Evolutionary conservation across 2,113 vertebrate species (phyloP).

Genomic region (Brachypodius melanocephalos): DNA sequence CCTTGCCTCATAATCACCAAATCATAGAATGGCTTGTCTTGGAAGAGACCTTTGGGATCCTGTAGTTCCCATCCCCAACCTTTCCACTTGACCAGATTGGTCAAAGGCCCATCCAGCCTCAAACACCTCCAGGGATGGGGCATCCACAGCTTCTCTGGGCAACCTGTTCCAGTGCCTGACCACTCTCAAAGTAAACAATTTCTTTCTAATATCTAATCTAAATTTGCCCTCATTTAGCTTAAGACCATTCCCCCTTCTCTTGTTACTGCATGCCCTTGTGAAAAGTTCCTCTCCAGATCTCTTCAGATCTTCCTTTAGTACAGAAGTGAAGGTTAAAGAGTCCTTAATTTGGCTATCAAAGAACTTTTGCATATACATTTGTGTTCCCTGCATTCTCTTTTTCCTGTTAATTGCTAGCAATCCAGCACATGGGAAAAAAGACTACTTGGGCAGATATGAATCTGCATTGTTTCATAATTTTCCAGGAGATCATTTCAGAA

Average conservation of each 20-base stretch:
- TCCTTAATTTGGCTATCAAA: not conserved
- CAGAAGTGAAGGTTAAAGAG: not conserved
- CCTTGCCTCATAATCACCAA: not conserved
- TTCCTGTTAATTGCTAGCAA: not conserved
- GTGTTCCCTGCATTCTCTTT: not conserved
- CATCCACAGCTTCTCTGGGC: not conserved
- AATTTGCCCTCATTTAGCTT: not conserved
- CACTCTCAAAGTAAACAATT: not conserved
- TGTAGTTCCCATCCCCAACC: not conserved
- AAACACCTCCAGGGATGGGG: not conserved
- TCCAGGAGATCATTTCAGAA: not conserved
- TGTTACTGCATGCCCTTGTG: not conserved
- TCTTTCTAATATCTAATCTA: not conserved
- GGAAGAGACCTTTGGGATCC: not conserved
- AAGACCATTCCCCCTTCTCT: not conserved
- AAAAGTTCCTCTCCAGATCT: not conserved
- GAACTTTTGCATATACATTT: not conserved
- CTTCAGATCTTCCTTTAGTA: not conserved
- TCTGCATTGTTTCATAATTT: not conserved
- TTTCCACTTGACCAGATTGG: not conserved
- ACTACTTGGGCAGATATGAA: not conserved
- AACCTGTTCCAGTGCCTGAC: not conserved
- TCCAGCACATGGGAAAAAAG: not conserved
- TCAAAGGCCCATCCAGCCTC: not conserved
- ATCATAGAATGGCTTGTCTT: not conserved